phyloP scores from a whole-genome alignment of 2,888 invertebrate species.

The Carcina quercana region DNA sequence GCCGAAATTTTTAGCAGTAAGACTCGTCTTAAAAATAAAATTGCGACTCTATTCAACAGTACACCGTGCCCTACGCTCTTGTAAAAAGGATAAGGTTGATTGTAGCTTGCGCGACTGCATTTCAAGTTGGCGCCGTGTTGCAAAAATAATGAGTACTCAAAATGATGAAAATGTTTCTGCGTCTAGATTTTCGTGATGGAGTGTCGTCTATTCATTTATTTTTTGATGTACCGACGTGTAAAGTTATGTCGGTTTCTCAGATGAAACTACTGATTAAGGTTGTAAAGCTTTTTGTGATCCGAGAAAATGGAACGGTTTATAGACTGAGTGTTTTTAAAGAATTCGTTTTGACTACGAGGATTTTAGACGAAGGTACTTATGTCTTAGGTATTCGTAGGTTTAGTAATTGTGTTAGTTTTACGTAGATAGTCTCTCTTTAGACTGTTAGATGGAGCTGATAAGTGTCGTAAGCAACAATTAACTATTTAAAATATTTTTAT shows the following conservation, averaged over 20 bases:
- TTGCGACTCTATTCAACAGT: constrained; percentile 3
- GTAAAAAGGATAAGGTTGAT: background rate
- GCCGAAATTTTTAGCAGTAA: constrained; percentile 5
- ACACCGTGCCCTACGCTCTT: background rate
- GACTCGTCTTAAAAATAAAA: constrained; percentile 8
- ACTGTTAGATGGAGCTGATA: too few species aligned
- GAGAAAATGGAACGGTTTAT: too few species aligned
- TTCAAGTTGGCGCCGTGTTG: constrained; percentile 14
- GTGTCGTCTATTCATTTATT: constrained; percentile 30
- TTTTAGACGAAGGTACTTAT: too few species aligned
- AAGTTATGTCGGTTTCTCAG: constrained; percentile 21
- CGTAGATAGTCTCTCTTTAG: too few species aligned
- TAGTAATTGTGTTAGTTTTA: too few species aligned
- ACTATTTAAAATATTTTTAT: too few species aligned
- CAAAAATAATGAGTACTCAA: constrained; percentile 30
- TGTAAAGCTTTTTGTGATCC: too few species aligned
- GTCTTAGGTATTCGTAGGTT: too few species aligned
- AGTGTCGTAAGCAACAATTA: too few species aligned
- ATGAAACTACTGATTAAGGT: constrained; percentile 17
- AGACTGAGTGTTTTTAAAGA: too few species aligned
- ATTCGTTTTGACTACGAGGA: too few species aligned
- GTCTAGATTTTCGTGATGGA: constrained; percentile 30
- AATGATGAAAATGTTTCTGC: constrained; percentile 35
- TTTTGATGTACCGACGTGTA: constrained; percentile 11
- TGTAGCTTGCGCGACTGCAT: too few species aligned